These are phyloP conservation scores for Euborellia annulipes DNA, from an alignment of 1,140 invertebrate genomes.

Conservation along the genomic window DNA sequence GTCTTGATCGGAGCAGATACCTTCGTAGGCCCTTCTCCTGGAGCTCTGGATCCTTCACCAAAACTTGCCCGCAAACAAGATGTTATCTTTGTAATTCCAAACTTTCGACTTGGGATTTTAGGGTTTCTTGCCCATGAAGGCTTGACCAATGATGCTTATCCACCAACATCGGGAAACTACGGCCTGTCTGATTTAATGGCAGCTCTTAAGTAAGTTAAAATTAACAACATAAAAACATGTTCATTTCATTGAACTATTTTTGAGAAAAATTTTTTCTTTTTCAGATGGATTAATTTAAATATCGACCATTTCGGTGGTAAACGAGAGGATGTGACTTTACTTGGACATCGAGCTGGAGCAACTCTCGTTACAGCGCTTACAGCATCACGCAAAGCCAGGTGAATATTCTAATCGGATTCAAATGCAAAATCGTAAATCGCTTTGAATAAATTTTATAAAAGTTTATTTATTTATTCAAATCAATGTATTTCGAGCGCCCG, in stretches of 20 bases:
- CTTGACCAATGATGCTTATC: conserved; percentile 48
- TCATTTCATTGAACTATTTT: too few species aligned
- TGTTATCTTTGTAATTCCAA: conserved; percentile 67
- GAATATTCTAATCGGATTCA: background rate
- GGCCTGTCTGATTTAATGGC: conserved; percentile 63
- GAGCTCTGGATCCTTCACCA: conserved; percentile 37
- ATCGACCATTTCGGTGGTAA: conserved; percentile 72
- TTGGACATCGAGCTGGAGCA: conserved; percentile 64
- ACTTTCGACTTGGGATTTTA: conserved; percentile 53
- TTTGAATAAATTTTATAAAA: too few species aligned
- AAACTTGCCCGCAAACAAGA: conserved; percentile 51
- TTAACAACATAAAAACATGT: too few species aligned
- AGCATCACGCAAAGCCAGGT: conserved; percentile 30
- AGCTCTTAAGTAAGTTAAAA: conserved; percentile 60
- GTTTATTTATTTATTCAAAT: too few species aligned
- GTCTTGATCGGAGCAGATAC: conserved; percentile 64
- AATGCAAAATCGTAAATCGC: too few species aligned
- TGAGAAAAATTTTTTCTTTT: too few species aligned
- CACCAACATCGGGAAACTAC: conserved; percentile 69
- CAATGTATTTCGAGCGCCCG: too few species aligned
- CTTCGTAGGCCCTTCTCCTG: conserved; percentile 53
- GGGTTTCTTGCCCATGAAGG: conserved; percentile 60
- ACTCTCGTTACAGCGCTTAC: conserved; percentile 56
- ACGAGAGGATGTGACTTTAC: conserved; percentile 51
- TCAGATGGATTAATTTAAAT: conserved; percentile 66